Base-by-base conservation (phyloP, 2,888 invertebrate species). In the Ischnura elegans region DNA sequence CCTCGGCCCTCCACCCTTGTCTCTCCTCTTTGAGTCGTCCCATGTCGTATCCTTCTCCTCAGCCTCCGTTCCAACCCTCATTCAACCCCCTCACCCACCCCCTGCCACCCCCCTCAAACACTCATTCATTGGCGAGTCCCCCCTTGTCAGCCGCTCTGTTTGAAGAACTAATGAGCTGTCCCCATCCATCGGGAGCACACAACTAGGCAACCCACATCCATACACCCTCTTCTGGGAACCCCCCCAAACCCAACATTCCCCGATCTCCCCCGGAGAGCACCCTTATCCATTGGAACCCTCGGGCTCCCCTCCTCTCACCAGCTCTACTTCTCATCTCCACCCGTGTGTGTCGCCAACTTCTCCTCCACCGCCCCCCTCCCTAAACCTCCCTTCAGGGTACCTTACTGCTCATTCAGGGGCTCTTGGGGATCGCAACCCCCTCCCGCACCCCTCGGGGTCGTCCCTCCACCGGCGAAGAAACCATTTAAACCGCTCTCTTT, bases 91-190 rank as follows among this genome's bases (percentile, higher is more conserved):
- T 46, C 42, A 5, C 2, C 46, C 86, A n/a, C 45, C 86, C 43
- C 8, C 46, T 43, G 5, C 8, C 46, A 25, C 86, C 46, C 45
- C 43, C 36, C 36, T 8, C 90, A 61, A 25, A 21, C 10, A 43
- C 61, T 61, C 43, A 61, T 90, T 90, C 90, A 90, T 90, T 90
- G 90, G 90, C 90, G 90, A 90, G 90, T 90, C 90, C 43, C 90
- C 90, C 90, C 90, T 93, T 93, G 94, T 93, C 86, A 93, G 93
- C 36, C 94, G 42, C 94, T 94, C 93, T 94, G 94, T 94, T 94
- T 94, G 94, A 94, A 94, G 94, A 94, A 94, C 94, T 94, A 94
- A 94, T 94, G 94, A 94, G 94, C 94, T 94, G 90, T 90, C 90
- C 90, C 90, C 90, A 66, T 90, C n/a, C n/a, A n/a, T n/a, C n/a